Conservation (phyloP, 2,113 vertebrate species). For the Rhinolophus sinicus region DNA sequence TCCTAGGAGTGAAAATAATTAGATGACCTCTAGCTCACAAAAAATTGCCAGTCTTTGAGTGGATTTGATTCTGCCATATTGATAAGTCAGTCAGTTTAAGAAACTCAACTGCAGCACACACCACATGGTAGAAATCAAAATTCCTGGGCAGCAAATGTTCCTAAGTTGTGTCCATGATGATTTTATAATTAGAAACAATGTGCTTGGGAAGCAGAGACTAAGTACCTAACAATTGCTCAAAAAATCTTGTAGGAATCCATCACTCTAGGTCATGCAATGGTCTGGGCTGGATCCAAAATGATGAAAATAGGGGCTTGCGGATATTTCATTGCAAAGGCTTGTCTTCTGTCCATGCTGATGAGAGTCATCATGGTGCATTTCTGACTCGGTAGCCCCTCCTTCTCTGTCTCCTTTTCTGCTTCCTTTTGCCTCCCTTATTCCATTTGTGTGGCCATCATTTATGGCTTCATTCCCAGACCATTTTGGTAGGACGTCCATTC, state of each 20-base stretch:
- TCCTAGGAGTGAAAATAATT: not conserved
- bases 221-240: not conserved
- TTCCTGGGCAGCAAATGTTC: not conserved
- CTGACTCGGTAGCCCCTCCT: not conserved
- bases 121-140: not conserved
- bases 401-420: not conserved
- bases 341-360: not conserved
- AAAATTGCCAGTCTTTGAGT: not conserved
- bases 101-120: not conserved
- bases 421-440: not conserved
- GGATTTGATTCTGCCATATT: not conserved
- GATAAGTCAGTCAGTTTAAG: not conserved
- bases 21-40: not conserved
- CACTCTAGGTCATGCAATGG: not conserved
- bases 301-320: not conserved
- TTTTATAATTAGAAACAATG: constrained; percentile 20
- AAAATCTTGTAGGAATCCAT: not conserved
- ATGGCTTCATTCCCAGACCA: not conserved
- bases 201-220: not conserved
- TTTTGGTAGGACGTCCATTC: not conserved
- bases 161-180: not conserved
- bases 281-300: not conserved
- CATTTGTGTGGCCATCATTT: not conserved
- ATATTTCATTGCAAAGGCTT: not conserved
- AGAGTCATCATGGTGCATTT: not conserved